Conservation (phyloP, 1,140 invertebrate species). For the Ruditapes philippinarum region DNA sequence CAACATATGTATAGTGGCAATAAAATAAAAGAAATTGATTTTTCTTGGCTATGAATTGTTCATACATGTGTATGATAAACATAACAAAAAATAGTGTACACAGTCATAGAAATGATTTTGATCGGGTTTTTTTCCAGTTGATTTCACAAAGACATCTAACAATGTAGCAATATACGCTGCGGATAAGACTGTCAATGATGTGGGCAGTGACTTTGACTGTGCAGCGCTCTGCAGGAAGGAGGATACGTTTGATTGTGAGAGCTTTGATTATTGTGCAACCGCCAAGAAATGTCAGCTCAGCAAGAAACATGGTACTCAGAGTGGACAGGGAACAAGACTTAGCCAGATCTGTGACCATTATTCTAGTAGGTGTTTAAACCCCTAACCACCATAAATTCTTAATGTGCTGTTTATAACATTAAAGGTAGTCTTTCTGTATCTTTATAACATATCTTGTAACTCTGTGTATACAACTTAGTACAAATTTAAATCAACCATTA, state of each 20-base stretch:
- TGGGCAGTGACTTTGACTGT: constrained; percentile 11
- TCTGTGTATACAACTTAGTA: no score
- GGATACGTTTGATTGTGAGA: constrained; percentile 31
- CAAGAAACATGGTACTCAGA: constrained; percentile 30
- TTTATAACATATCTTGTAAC: no score
- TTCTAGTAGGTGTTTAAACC: constrained; percentile 46
- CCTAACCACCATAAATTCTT: no score
- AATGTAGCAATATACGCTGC: constrained; percentile 48
- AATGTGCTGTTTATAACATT: no score
- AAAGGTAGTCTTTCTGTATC: no score
- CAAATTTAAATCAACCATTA: no score
- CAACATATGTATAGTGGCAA: no score
- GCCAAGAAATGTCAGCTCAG: constrained; percentile 52
- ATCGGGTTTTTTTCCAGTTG: constrained; percentile 57
- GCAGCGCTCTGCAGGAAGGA: constrained; percentile 43
- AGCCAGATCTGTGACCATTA: constrained; percentile 61
- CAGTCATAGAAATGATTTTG: no score
- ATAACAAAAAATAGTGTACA: no score
- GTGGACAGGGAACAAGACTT: background rate
- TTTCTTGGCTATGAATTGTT: no score
- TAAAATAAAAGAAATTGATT: no score
- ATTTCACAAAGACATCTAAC: constrained; percentile 56
- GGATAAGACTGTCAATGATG: constrained; percentile 28
- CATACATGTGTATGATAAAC: no score
- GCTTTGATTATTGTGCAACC: constrained; percentile 57